Conservation (phyloP, 1,140 invertebrate genomes). For the Drosophila subpulchrella region DNA sequence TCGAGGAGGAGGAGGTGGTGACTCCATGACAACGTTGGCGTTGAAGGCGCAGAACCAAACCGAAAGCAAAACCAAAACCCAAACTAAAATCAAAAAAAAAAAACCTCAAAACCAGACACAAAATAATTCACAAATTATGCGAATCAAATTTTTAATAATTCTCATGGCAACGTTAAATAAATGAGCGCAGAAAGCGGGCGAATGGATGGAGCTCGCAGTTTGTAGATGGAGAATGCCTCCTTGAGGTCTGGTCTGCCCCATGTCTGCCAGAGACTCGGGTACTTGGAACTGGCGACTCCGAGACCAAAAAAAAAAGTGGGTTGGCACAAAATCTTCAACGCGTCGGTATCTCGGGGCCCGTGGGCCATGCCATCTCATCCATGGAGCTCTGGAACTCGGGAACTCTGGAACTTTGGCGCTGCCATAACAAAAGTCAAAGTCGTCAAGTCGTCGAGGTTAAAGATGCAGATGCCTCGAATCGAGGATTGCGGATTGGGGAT, state of each 20-base stretch:
- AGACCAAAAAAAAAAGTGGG: constrained; percentile 65
- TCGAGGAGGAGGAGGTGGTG: neutral
- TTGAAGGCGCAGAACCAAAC: constrained; percentile 36
- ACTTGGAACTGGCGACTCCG: constrained; percentile 1
- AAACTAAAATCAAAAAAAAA: constrained; percentile 3
- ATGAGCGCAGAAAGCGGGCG: constrained; percentile 59
- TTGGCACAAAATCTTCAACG: constrained; percentile 78
- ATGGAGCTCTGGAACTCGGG: constrained; percentile 8
- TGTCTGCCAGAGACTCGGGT: constrained; percentile 28
- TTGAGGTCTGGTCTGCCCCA: constrained; percentile 50
- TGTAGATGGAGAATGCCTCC: constrained; percentile 16
- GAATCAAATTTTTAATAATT: constrained; percentile 84
- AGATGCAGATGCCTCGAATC: constrained; percentile 59
- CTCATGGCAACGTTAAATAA: constrained; percentile 79
- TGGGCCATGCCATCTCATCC: constrained; percentile 50
- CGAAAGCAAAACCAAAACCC: constrained; percentile 23
- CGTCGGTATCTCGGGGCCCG: constrained; percentile 70
- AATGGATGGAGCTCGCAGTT: constrained; percentile 2
- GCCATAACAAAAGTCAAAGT: constrained; percentile 67
- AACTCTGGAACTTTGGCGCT: constrained; percentile 19
- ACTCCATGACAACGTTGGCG: constrained; percentile 47
- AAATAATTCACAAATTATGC: constrained; percentile 83
- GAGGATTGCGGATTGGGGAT: constrained; percentile 42
- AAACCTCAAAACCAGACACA: constrained; percentile 29
- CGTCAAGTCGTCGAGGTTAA: constrained; percentile 62